Conservation (phyloP, 2,888 invertebrate genomes). For the Aphrophora alni region DNA sequence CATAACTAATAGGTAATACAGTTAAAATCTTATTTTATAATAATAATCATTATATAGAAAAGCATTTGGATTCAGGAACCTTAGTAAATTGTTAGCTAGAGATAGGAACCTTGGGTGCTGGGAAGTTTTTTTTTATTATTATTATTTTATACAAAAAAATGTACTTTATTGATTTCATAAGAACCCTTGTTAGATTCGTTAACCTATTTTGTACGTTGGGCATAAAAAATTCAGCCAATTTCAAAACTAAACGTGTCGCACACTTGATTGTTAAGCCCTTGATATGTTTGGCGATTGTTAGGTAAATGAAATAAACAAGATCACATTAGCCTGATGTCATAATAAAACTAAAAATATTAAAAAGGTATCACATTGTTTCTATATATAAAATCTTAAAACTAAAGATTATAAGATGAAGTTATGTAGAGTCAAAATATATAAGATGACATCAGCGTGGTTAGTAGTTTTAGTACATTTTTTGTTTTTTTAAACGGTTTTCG, state of each 20-base stretch:
- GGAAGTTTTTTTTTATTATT: conserved; percentile 48
- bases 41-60: conserved; percentile 54
- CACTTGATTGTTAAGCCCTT: not conserved
- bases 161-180: conserved; percentile 26
- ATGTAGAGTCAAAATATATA: not conserved
- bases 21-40: conserved; percentile 46
- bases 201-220: not conserved
- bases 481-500: conserved; percentile 37
- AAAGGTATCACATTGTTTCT: conserved; percentile 1
- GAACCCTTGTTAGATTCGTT: conserved; percentile 16
- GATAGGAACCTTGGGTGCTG: conserved; percentile 58
- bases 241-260: not conserved
- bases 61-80: conserved; percentile 57
- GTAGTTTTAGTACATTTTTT: conserved; percentile 37
- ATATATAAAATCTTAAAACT: not conserved
- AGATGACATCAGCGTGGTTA: not conserved
- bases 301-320: not conserved
- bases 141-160: conserved; percentile 31
- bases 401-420: not conserved
- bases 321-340: not conserved
- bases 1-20: conserved; percentile 49
- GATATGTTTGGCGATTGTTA: not conserved
- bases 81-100: conserved; percentile 57
- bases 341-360: not conserved
- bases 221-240: not conserved